Percentiles rank a stretch among this genome's conserved stretches.
Conservation (phyloP, 53 echinoderm and acorn worm genomes). For the Paracentrotus lividus region DNA sequence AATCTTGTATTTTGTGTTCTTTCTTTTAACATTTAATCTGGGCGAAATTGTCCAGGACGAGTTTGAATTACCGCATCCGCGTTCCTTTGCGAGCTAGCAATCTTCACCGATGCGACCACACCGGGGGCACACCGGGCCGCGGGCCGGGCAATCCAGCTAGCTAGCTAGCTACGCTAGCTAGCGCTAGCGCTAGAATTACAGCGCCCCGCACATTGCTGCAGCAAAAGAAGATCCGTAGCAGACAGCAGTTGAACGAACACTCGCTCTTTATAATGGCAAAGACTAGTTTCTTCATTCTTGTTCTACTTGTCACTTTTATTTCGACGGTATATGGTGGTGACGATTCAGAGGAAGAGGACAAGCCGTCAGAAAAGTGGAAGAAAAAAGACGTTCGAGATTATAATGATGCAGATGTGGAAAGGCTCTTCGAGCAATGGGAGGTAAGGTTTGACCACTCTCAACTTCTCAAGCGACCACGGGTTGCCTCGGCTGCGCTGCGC, state of each 20-base stretch:
- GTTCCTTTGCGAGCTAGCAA: too few relatives aligned
- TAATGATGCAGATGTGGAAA: constrained; percentile 93
- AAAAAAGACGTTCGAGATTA: constrained; percentile 94
- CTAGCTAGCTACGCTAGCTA: not conserved
- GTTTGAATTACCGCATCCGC: too few relatives aligned
- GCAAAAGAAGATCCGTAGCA: too few relatives aligned
- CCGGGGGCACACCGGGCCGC: not conserved
- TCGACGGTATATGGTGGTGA: not conserved
- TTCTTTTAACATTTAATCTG: not conserved
- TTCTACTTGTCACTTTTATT: not conserved
- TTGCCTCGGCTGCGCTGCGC: not conserved
- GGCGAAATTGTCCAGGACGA: not conserved
- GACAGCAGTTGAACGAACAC: too few relatives aligned
- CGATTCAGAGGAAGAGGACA: constrained; percentile 35
- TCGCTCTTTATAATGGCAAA: too few relatives aligned
- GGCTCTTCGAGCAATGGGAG: constrained; percentile 95
- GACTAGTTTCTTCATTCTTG: not conserved
- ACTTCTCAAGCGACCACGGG: too few relatives aligned
- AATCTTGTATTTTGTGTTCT: not conserved
- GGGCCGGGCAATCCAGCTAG: not conserved
- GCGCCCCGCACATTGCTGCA: too few relatives aligned
- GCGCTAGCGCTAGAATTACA: too few relatives aligned
- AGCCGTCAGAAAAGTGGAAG: constrained; percentile 81
- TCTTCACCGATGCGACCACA: too few relatives aligned
- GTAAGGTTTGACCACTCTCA: too few relatives aligned